A percentile compares a stretch with the other conserved stretches of the same genome.
These are phyloP conservation scores for Pyrgilauda ruficollis DNA, from an alignment of 2,113 vertebrate species.

Conservation along the genomic window DNA sequence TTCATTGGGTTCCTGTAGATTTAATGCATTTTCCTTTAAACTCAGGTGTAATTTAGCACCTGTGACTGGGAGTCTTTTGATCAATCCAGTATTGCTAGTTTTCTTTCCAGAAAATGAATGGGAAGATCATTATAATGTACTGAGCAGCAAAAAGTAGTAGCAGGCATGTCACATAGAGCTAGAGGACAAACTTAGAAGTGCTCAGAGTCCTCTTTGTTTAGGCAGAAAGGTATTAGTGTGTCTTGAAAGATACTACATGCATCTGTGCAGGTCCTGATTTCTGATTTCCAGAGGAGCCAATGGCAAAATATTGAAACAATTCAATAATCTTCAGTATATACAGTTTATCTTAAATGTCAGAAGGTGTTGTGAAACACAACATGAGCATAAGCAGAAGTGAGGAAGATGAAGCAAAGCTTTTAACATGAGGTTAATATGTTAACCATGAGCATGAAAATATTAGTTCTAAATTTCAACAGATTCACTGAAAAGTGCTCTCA, in stretches of 20 bases:
- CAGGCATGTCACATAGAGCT: neutral
- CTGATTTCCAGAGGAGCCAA: neutral
- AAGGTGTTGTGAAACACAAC: neutral
- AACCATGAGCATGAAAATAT: neutral
- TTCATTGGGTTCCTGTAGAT: neutral
- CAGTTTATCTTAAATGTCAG: neutral
- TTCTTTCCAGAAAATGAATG: slow-evolving; percentile 32
- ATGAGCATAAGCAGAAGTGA: neutral
- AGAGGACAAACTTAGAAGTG: neutral
- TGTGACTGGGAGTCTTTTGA: slow-evolving; percentile 10
- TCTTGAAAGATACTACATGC: neutral
- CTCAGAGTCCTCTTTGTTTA: neutral
- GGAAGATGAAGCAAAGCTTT: neutral
- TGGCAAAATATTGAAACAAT: neutral
- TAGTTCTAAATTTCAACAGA: neutral
- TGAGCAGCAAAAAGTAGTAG: neutral
- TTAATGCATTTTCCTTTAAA: neutral
- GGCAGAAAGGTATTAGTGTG: neutral
- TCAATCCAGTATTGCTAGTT: neutral
- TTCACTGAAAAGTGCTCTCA: neutral
- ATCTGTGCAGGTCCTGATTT: neutral
- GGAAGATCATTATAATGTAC: neutral
- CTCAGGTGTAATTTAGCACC: neutral
- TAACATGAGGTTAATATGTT: neutral
- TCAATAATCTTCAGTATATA: neutral